Percentiles rank a stretch among this genome's conserved stretches.
Conservation (phyloP, 1,140 invertebrate genomes). For the Pissodes strobi region DNA sequence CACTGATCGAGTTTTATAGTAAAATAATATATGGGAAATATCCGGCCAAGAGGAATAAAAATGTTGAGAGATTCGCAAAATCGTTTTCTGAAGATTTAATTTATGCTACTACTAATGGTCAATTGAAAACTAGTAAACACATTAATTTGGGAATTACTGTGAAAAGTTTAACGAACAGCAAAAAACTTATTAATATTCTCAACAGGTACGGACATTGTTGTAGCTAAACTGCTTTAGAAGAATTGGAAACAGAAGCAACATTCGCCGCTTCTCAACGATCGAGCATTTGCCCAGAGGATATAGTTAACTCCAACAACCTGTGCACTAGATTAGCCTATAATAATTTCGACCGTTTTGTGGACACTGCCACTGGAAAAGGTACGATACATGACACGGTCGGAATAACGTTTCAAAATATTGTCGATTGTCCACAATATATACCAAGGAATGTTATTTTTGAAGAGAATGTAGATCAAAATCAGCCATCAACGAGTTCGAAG, state of each 20-base stretch:
- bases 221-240: constrained; percentile 43
- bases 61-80: background rate
- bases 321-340: constrained; percentile 55
- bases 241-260: too few species aligned
- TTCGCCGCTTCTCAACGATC: constrained; percentile 32
- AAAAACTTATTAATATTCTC: constrained; percentile 23
- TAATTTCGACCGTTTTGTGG: constrained; percentile 57
- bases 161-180: constrained; percentile 49
- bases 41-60: too few species aligned
- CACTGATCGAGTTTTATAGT: too few species aligned
- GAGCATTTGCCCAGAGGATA: constrained; percentile 43
- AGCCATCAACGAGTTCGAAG: constrained; percentile 6
- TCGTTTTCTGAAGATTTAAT: constrained; percentile 32
- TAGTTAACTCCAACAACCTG: constrained; percentile 31
- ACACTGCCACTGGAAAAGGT: constrained; percentile 55
- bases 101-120: constrained; percentile 37
- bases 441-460: too few species aligned
- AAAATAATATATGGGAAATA: too few species aligned
- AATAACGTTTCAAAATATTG: constrained; percentile 50
- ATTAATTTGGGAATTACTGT: constrained; percentile 47
- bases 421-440: background rate
- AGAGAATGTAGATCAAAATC: background rate
- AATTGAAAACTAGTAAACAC: constrained; percentile 45
- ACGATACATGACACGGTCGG: constrained; percentile 59
- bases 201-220: constrained; percentile 45